phyloP scores from a whole-genome alignment of 2,888 invertebrate species.

The Pimpla rufipes region DNA sequence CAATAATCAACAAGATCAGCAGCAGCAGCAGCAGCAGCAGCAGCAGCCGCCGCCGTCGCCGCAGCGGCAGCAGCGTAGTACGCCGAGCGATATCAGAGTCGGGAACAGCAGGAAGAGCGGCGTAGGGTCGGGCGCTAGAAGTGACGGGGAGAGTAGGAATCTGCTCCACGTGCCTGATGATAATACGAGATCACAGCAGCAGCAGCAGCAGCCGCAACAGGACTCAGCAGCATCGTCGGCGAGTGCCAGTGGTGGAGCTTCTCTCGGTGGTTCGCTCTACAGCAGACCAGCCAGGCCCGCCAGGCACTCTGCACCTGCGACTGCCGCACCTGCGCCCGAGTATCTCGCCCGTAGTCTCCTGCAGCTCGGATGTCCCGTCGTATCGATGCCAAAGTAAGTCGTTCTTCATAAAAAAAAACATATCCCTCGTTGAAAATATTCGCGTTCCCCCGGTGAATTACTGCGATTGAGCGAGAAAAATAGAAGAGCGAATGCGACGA shows the following conservation, averaged over 20 bases:
- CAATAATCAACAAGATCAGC: conserved; percentile 6
- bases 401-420: too few species aligned
- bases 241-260: conserved; percentile 23
- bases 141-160: conserved; percentile 62
- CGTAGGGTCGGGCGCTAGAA: neutral
- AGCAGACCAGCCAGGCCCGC: conserved; percentile 68
- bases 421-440: neutral
- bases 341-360: conserved; percentile 81
- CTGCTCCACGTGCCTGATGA: conserved; percentile 70
- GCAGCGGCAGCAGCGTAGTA: neutral
- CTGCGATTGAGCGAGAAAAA: neutral
- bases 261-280: conserved; percentile 28
- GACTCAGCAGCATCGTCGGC: conserved; percentile 52
- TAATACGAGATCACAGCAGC: conserved; percentile 57
- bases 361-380: conserved; percentile 82
- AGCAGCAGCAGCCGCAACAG: conserved; percentile 57
- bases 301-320: conserved; percentile 77
- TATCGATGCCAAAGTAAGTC: conserved; percentile 82
- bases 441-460: neutral
- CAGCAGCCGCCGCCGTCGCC: neutral
- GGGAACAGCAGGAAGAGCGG: conserved; percentile 30
- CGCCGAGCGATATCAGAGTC: neutral
- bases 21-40: neutral
- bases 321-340: conserved; percentile 80
- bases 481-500: too few species aligned